Conservation (phyloP, 1,140 invertebrate genomes). For the Drosophila oshimai region DNA sequence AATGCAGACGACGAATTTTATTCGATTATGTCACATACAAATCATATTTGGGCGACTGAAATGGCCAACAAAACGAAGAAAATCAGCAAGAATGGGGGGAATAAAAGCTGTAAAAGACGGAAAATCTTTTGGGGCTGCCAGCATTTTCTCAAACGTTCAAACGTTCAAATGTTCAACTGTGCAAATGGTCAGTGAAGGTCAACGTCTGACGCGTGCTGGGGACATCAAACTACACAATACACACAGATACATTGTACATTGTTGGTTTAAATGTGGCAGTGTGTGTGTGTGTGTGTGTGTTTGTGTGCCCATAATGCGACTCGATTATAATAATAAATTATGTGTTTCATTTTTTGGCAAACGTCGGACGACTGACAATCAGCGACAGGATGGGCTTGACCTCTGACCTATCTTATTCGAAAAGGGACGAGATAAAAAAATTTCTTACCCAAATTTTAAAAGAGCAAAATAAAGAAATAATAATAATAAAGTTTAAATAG, state of each 20-base stretch:
- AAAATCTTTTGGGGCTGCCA: conserved; percentile 12
- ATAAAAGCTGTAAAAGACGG: conserved; percentile 19
- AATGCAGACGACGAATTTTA: conserved; percentile 1
- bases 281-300: neutral
- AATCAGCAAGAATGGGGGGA: neutral
- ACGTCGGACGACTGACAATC: conserved; percentile 10
- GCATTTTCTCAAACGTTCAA: conserved; percentile 47
- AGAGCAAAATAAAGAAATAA: too few relatives aligned
- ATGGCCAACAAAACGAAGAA: neutral
- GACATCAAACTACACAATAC: conserved; percentile 15
- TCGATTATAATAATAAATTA: conserved; percentile 45
- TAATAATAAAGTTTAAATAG: too few relatives aligned
- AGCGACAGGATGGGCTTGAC: conserved; percentile 3
- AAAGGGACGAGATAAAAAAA: too few relatives aligned
- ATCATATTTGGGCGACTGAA: conserved; percentile 25
- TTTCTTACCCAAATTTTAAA: too few relatives aligned
- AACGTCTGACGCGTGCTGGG: conserved; percentile 35
- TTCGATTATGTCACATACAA: conserved; percentile 33
- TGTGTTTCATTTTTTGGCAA: conserved; percentile 46
- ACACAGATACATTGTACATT: conserved; percentile 8
- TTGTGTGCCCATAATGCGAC: conserved; percentile 24
- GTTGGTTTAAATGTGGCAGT: neutral
- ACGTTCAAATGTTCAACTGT: too few relatives aligned
- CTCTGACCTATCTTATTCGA: neutral
- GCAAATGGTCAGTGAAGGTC: conserved; percentile 68